phyloP scores from a whole-genome alignment of 1,140 invertebrate genomes.

The Macrostomum lignano region DNA sequence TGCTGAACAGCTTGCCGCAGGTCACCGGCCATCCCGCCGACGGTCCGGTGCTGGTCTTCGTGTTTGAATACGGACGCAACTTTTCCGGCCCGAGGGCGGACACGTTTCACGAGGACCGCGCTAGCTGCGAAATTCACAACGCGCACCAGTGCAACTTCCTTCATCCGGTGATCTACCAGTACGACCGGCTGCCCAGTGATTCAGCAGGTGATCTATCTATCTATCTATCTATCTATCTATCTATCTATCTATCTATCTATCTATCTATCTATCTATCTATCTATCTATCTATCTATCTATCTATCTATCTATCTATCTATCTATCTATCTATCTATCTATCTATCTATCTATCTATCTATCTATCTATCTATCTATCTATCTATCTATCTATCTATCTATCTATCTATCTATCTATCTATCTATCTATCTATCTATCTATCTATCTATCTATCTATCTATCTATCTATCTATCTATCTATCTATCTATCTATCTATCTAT shows the following conservation, averaged over 20 bases:
- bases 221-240: not conserved
- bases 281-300: not conserved
- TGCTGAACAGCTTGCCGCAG: slow-evolving; percentile 17
- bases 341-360: not conserved
- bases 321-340: not conserved
- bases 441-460: not conserved
- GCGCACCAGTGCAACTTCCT: slow-evolving; percentile 30
- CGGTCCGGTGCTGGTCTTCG: slow-evolving; percentile 15
- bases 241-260: not conserved
- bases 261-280: not conserved
- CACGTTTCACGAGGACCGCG: slow-evolving; percentile 26
- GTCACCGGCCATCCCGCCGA: slow-evolving; percentile 15
- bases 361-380: not conserved
- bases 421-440: not conserved
- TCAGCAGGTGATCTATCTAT: too few species aligned
- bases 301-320: not conserved
- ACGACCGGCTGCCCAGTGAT: slow-evolving; percentile 12
- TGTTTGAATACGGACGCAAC: slow-evolving; percentile 28
- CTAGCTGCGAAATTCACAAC: slow-evolving; percentile 22
- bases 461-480: not conserved
- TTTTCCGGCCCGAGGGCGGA: slow-evolving; percentile 31
- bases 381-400: not conserved
- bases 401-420: not conserved
- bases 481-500: not conserved
- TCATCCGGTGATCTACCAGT: slow-evolving; percentile 30